These are phyloP conservation scores for Drosophila ohnishii DNA, from an alignment of 1,140 invertebrate species.

Conservation along the genomic window DNA sequence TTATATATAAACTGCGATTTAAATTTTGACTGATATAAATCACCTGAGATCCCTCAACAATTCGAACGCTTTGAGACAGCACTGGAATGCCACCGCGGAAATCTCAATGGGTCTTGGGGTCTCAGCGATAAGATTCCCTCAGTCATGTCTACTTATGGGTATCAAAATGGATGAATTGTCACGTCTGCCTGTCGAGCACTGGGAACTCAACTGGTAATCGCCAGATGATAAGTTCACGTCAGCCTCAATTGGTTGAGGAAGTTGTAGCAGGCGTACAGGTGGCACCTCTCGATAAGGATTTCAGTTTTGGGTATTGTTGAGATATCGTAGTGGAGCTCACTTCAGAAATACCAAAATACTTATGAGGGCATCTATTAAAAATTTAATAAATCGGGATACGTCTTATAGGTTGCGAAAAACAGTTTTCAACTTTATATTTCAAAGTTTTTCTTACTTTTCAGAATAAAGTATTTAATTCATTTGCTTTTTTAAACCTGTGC, in stretches of 20 bases:
- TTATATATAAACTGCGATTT: slow-evolving; percentile 22
- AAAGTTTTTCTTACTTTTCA: not conserved
- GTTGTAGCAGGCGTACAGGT: slow-evolving; percentile 44
- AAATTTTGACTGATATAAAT: slow-evolving; percentile 17
- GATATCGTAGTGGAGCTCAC: not conserved
- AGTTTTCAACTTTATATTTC: not conserved
- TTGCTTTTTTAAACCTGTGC: not conserved
- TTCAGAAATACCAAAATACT: slow-evolving; percentile 18
- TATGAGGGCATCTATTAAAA: not conserved
- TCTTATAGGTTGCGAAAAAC: not conserved
- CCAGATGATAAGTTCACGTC: slow-evolving; percentile 37
- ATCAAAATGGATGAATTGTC: slow-evolving; percentile 44
- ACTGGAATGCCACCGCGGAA: slow-evolving; percentile 24
- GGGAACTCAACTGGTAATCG: slow-evolving; percentile 37
- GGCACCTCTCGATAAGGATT: slow-evolving; percentile 36
- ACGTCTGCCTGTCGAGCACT: slow-evolving; percentile 37
- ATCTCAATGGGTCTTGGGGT: slow-evolving; percentile 31
- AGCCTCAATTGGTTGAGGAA: slow-evolving; percentile 43
- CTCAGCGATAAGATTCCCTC: slow-evolving; percentile 33
- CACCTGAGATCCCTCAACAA: slow-evolving; percentile 23
- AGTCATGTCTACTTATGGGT: slow-evolving; percentile 42
- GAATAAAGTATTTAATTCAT: not conserved
- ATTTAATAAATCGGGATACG: not conserved
- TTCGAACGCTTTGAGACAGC: slow-evolving; percentile 11
- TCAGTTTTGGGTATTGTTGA: slow-evolving; percentile 7